phyloP scores from a whole-genome alignment of 2,113 vertebrate species.

The Cathartes aura region DNA sequence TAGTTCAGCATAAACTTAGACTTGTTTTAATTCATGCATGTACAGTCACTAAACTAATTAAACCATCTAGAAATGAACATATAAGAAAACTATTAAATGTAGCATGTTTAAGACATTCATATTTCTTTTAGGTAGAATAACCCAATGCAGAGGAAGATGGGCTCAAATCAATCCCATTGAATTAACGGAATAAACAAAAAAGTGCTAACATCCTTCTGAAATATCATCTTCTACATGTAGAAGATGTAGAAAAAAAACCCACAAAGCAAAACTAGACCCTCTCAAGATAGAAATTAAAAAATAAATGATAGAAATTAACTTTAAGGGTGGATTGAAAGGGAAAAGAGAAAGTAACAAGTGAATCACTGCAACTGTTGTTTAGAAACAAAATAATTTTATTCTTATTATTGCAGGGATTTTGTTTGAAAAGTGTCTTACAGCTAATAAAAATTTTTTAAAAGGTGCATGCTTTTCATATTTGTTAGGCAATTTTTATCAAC shows the following conservation, averaged over 20 bases:
- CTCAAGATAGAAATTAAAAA: neutral
- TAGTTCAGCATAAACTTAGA: neutral
- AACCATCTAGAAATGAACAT: neutral
- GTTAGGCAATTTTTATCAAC: neutral
- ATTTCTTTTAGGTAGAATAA: neutral
- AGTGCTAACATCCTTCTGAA: neutral
- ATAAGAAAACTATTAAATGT: neutral
- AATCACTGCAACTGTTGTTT: neutral
- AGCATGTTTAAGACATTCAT: neutral
- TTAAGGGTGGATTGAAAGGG: neutral
- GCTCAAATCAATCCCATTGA: neutral
- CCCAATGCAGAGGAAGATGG: neutral
- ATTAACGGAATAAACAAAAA: neutral
- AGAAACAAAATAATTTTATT: neutral
- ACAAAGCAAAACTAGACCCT: neutral
- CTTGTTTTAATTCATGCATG: neutral
- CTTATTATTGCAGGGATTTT: neutral
- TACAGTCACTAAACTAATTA: neutral
- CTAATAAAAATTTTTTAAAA: neutral
- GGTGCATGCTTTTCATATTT: neutral
- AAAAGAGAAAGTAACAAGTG: neutral
- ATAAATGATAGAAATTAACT: neutral
- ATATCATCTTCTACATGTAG: neutral
- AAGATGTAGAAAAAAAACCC: neutral
- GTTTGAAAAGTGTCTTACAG: neutral